Conservation (phyloP, 2,888 invertebrate species). For the Phlogophora meticulosa region DNA sequence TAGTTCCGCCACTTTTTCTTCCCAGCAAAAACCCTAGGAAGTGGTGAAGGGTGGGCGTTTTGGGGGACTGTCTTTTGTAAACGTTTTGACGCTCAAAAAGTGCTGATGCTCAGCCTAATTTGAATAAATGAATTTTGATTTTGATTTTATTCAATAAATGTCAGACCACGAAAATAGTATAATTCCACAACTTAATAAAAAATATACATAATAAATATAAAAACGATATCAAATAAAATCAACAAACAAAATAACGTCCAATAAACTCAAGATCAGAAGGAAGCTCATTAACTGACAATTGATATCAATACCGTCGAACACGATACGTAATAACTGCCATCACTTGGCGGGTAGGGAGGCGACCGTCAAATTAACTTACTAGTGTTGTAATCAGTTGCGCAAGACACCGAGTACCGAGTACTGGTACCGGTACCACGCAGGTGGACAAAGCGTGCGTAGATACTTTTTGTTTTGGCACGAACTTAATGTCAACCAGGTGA, state of each 20-base stretch:
- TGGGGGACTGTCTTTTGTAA: no score
- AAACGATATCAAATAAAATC: constrained; percentile 1
- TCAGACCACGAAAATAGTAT: no score
- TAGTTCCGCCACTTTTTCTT: no score
- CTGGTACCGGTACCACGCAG: constrained; percentile 23
- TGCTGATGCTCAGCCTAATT: no score
- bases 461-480: constrained; percentile 26
- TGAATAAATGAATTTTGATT: no score
- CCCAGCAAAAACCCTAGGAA: no score
- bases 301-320: constrained; percentile 37
- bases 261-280: constrained; percentile 9
- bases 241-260: neutral
- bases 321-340: constrained; percentile 61
- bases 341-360: constrained; percentile 48
- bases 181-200: no score
- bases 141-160: no score
- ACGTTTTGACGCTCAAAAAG: no score
- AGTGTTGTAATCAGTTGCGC: constrained; percentile 65
- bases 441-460: constrained; percentile 41
- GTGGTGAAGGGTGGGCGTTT: no score
- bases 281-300: constrained; percentile 11
- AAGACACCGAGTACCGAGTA: constrained; percentile 42
- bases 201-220: neutral
- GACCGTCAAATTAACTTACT: constrained; percentile 69
- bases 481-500: constrained; percentile 33